Evolutionary conservation across 2,113 vertebrate genomes (phyloP).

Genomic region (Nothobranchius furzeri): DNA sequence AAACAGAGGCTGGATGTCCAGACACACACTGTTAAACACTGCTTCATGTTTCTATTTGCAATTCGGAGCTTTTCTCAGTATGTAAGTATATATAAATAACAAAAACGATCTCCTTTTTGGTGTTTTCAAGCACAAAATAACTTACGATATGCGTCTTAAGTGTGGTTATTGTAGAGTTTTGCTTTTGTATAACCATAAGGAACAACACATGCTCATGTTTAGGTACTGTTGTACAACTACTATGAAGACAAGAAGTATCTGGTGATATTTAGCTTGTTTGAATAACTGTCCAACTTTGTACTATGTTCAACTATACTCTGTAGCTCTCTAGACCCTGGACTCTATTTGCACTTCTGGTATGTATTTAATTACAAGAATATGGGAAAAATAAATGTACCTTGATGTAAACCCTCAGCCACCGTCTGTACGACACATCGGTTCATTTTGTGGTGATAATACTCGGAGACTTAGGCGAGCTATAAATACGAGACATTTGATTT

Average conservation of each 20-base stretch:
- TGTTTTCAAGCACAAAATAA: constrained; percentile 91
- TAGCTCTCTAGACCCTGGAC: constrained; percentile 93
- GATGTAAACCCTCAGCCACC: constrained; percentile 78
- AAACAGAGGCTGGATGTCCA: constrained; percentile 73
- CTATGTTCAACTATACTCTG: constrained; percentile 92
- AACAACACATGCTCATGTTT: constrained; percentile 85
- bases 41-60: constrained; percentile 88
- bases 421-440: constrained; percentile 29
- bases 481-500: constrained; percentile 55
- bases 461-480: constrained; percentile 42
- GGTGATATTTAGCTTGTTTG: constrained; percentile 89
- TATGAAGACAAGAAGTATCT: constrained; percentile 87
- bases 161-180: constrained; percentile 87
- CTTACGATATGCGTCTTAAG: constrained; percentile 84
- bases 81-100: constrained; percentile 78
- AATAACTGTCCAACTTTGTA: constrained; percentile 96
- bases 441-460: constrained; percentile 39
- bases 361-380: constrained; percentile 97
- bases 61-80: constrained; percentile 88
- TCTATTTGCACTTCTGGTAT: constrained; percentile 95
- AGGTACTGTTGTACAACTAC: constrained; percentile 87
- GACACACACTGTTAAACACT: constrained; percentile 84
- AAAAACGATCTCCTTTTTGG: constrained; percentile 82
- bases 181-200: constrained; percentile 92
- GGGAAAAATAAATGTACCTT: constrained; percentile 97